These are phyloP conservation scores for Tenodera sinensis DNA, from an alignment of 2,888 invertebrate species.

Conservation along the genomic window DNA sequence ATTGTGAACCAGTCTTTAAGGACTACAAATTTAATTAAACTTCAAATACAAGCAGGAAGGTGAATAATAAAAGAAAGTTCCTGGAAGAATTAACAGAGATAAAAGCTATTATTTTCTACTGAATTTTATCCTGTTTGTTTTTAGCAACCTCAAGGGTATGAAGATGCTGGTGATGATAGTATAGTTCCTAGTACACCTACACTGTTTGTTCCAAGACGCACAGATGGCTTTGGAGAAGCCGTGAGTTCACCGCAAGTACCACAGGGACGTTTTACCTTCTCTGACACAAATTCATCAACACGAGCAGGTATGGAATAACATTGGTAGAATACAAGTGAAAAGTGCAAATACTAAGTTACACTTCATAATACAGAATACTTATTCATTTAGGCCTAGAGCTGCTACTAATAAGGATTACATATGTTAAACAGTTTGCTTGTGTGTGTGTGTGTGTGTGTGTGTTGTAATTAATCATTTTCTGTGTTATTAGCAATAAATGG, in stretches of 20 bases:
- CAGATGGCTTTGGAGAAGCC: constrained; percentile 86
- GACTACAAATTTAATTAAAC: too few relatives aligned
- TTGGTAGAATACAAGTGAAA: neutral
- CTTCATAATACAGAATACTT: too few relatives aligned
- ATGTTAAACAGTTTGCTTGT: too few relatives aligned
- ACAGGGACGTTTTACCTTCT: constrained; percentile 59
- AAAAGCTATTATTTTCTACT: neutral
- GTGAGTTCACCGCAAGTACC: constrained; percentile 84
- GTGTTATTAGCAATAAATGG: too few relatives aligned
- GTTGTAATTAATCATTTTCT: too few relatives aligned
- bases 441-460: too few relatives aligned
- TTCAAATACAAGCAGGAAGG: too few relatives aligned
- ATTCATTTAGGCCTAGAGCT: too few relatives aligned
- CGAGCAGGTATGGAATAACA: constrained; percentile 11
- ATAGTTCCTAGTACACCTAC: constrained; percentile 91
- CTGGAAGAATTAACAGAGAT: too few relatives aligned
- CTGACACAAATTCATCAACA: constrained; percentile 46
- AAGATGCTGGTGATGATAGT: constrained; percentile 68
- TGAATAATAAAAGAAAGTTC: too few relatives aligned
- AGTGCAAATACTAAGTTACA: neutral
- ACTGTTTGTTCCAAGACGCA: constrained; percentile 73
- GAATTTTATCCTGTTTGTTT: neutral
- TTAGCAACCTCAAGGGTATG: constrained; percentile 51
- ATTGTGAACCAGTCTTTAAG: too few relatives aligned
- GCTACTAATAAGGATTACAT: too few relatives aligned